Conservation (phyloP, 2,888 invertebrate genomes). For the Campopleginae sp. region DNA sequence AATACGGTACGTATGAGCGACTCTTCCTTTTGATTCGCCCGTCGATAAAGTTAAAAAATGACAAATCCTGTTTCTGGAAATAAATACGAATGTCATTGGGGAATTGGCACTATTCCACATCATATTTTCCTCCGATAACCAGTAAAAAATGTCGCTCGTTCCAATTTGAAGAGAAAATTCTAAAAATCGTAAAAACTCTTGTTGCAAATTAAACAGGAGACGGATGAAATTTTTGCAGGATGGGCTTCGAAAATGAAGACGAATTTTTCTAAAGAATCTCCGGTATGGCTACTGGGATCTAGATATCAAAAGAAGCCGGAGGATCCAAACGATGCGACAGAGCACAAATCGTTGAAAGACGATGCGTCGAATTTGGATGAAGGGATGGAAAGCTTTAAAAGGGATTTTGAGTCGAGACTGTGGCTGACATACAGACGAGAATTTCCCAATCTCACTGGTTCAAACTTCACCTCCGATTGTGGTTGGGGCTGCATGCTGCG, state of each 20-base stretch:
- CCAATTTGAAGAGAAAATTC: conserved; percentile 8
- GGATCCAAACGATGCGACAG: conserved; percentile 78
- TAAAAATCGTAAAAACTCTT: conserved; percentile 68
- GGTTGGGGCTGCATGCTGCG: conserved; percentile 97
- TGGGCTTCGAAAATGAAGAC: conserved; percentile 93
- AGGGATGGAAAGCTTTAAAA: conserved; percentile 93
- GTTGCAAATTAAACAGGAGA: neutral
- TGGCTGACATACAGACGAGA: conserved; percentile 96
- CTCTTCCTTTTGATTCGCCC: no score
- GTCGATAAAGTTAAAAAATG: neutral
- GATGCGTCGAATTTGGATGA: conserved; percentile 79
- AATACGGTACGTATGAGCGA: conserved; percentile 88
- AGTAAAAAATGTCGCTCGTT: no score
- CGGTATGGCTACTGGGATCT: conserved; percentile 93
- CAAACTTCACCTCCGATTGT: conserved; percentile 94
- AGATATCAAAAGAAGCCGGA: conserved; percentile 91
- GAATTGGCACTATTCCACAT: no score
- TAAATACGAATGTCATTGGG: no score
- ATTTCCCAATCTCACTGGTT: conserved; percentile 92
- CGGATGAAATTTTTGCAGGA: conserved; percentile 80
- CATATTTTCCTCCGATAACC: no score
- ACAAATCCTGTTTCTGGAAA: no score
- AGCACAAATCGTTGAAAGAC: conserved; percentile 79
- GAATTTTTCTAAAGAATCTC: conserved; percentile 92
- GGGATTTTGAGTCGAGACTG: conserved; percentile 92